Evolutionary conservation across 2,797 vertebrate genomes (phyloP).

Genomic region (Alca torda): DNA sequence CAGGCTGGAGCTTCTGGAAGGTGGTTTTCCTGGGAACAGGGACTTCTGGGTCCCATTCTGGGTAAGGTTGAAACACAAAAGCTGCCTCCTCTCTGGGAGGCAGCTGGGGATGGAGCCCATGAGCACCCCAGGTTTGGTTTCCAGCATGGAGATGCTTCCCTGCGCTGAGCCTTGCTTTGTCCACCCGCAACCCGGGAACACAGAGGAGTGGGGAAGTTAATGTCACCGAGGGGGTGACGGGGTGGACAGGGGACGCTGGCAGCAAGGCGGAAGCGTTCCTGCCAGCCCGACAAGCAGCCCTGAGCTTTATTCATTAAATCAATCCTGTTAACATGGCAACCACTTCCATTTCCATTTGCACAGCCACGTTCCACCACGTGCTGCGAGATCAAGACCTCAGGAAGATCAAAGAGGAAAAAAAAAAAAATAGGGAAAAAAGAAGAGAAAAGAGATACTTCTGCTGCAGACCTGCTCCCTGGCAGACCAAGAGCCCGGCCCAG

Average conservation of each 20-base stretch:
- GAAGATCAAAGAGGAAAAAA: not conserved
- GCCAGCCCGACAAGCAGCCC: not conserved
- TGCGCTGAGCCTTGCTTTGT: rapidly evolving
- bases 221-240: not conserved
- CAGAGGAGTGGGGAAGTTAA: rapidly evolving
- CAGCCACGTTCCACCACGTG: rapidly evolving
- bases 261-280: rapidly evolving
- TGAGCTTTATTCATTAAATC: not conserved
- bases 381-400: not conserved
- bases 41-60: not conserved
- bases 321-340: constrained; percentile 23
- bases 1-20: not conserved
- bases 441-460: not conserved
- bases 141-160: not conserved
- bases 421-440: not conserved
- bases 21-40: not conserved
- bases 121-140: not conserved
- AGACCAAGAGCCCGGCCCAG: not conserved
- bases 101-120: not conserved
- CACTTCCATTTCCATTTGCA: not conserved
- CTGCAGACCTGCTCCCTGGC: not conserved
- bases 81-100: not conserved
- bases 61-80: rapidly evolving
- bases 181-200: not conserved
- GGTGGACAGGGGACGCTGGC: not conserved